Base-by-base conservation (phyloP, 2,797 vertebrate genomes). In the Phoeniculus purpureus region DNA sequence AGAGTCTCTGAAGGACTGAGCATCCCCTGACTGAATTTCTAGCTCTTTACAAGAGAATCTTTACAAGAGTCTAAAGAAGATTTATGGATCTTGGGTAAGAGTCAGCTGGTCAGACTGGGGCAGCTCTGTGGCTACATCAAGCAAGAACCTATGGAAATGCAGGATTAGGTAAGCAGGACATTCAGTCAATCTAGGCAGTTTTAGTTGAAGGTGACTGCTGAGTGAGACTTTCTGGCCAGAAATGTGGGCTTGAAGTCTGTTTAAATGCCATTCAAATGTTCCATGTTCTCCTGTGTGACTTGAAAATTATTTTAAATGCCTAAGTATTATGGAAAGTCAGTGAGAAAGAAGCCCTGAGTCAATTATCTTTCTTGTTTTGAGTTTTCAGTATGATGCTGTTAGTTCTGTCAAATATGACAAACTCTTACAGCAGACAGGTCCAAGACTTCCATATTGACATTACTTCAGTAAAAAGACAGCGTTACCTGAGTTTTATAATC, bases 261-360 rank as follows among this genome's bases (percentile, higher is more conserved):
- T 77, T 81, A 59, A 84, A 84, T 66, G 72, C 15, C 1, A 3
- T 79, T 80, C 76, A 52, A 61, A 58, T 20, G 8, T 43, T 82
- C 76, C 58, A 0, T 50, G 14, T 34, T 62, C 50, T 87, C 59
- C 77, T 88, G 13, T 50, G 31, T 54, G 77, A 78, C 70, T 80
- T 47, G 7, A 40, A 67, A 85, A 87, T 78, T 85, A 73, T 65
- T 85, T 47, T 12, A 85, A 87, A 72, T 0, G 7, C 73, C 73
- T 83, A 13, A 60, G 20, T 47, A 37, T 78, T 82, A 92, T 55
- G 85, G 51, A 56, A 92, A 93, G 86, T 82, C 81, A 94, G 80
- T 85, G 62, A 74, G 31, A 78, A 79, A 70, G 79, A 93, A 85
- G 68, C 45, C 47, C 58, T 55, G 74, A 87, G 68, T 75, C 87